Evolutionary conservation across 2,113 vertebrate genomes (phyloP).

Genomic region (Glareola pratincola): DNA sequence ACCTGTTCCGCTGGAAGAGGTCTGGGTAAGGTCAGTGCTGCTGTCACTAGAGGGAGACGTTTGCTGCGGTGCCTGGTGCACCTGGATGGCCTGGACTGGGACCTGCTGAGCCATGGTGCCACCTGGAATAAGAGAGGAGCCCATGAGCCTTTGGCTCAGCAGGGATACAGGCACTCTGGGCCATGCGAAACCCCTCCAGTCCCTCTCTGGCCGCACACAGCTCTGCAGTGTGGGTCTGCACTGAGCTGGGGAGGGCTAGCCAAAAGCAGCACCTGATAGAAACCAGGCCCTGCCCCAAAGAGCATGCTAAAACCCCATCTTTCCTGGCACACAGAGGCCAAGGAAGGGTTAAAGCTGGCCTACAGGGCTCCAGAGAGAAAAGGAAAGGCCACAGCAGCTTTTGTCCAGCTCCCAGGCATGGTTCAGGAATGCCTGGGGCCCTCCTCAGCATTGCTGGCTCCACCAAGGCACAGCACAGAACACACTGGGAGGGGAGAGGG

Average conservation of each 20-base stretch:
- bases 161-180: not conserved
- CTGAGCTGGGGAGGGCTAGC: not conserved
- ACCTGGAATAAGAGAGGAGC: conserved; percentile 73
- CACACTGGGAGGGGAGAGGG: not conserved
- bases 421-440: not conserved
- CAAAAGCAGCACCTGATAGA: not conserved
- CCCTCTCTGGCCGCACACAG: not conserved
- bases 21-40: conserved; percentile 91
- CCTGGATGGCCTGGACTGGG: conserved; percentile 93
- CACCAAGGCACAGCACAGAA: not conserved
- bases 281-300: not conserved
- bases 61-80: conserved; percentile 88
- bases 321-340: not conserved
- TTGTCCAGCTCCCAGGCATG: not conserved
- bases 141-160: not conserved
- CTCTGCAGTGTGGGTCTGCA: not conserved
- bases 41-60: conserved; percentile 85
- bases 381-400: not conserved
- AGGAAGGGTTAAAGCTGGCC: not conserved
- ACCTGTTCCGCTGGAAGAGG: conserved; percentile 92
- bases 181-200: fast-evolving
- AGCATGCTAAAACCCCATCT: not conserved
- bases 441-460: not conserved
- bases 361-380: not conserved
- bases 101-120: conserved; percentile 90